Evolutionary conservation across 2,113 vertebrate genomes (phyloP).

Genomic region (Catagonus wagneri): DNA sequence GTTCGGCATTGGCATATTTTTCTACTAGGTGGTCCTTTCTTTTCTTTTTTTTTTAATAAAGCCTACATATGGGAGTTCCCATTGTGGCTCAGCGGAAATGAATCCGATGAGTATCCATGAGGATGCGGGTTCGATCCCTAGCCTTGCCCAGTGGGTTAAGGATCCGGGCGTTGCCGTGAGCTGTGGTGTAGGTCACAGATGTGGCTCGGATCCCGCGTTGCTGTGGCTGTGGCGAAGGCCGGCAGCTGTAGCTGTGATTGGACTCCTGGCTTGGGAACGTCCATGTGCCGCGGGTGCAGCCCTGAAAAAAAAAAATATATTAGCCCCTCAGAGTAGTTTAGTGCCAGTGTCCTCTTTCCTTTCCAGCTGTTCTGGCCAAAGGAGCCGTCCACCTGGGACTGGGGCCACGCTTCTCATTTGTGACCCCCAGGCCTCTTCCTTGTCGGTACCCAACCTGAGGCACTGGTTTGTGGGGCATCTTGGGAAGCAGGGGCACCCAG

Average conservation of each 20-base stretch:
- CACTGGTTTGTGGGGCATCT: rapidly evolving
- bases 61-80: too few species aligned
- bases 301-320: not conserved
- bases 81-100: too few species aligned
- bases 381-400: not conserved
- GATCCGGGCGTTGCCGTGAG: too few species aligned
- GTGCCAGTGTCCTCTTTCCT: not conserved
- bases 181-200: too few species aligned
- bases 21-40: not conserved
- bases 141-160: too few species aligned
- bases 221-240: too few species aligned
- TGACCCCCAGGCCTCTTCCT: not conserved
- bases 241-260: too few species aligned
- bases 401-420: not conserved
- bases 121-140: too few species aligned
- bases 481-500: not conserved
- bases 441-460: not conserved
- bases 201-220: too few species aligned
- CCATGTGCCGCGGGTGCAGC: too few species aligned
- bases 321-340: not conserved
- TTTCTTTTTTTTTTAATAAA: not conserved
- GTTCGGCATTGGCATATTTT: slow-evolving; percentile 26
- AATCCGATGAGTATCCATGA: too few species aligned
- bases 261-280: too few species aligned
- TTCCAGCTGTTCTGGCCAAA: not conserved